Evolutionary conservation across 2,113 vertebrate genomes (phyloP).

Genomic region (Hippocampus comes): DNA sequence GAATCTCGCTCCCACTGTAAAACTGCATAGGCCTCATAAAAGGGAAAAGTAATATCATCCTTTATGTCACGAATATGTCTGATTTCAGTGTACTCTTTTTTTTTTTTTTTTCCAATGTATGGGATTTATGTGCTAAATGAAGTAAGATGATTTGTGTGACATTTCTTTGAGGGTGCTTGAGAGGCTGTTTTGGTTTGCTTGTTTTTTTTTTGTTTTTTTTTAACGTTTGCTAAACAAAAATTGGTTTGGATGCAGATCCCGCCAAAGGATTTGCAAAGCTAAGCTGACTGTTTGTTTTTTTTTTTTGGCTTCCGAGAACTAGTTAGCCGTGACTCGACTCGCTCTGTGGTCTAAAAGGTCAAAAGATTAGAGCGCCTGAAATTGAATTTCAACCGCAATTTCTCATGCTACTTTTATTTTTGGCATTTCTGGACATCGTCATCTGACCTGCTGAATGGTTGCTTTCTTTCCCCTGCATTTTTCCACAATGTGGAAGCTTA

Average conservation of each 20-base stretch:
- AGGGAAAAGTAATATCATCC: neutral
- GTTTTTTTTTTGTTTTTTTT: neutral
- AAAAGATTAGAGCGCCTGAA: constrained; percentile 40
- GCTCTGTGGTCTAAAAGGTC: constrained; percentile 1
- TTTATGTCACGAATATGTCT: neutral
- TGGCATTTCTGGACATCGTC: constrained; percentile 6
- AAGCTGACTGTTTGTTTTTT: constrained; percentile 1
- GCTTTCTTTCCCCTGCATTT: neutral
- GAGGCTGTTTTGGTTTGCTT: neutral
- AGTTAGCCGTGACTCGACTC: constrained; percentile 5
- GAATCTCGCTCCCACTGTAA: neutral
- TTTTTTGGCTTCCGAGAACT: constrained; percentile 8
- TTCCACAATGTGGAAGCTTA: neutral
- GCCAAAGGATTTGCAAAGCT: constrained; percentile 6
- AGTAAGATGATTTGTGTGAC: constrained; percentile 10
- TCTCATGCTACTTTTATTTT: constrained; percentile 39
- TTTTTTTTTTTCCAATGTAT: too few species aligned
- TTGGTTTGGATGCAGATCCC: neutral
- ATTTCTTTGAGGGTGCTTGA: constrained; percentile 6
- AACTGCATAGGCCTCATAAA: neutral
- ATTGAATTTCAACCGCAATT: constrained; percentile 43
- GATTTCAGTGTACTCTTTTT: neutral
- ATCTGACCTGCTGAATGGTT: neutral
- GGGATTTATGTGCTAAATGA: constrained; percentile 5
- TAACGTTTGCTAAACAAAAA: neutral